Conservation (phyloP, 2,113 vertebrate species). For the Proterorhinus semilunaris region DNA sequence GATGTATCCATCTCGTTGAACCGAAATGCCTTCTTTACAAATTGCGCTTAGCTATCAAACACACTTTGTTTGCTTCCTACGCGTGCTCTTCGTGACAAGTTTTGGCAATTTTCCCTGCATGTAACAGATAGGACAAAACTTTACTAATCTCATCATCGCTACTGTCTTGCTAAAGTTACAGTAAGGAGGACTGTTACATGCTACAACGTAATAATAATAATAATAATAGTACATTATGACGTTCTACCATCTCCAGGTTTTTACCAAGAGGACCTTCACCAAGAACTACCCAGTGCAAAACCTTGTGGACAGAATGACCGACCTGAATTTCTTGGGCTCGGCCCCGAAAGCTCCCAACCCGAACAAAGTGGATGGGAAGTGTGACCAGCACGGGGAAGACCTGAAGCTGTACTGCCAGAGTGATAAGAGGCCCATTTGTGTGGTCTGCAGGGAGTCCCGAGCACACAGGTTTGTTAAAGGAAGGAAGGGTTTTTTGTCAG, state of each 20-base stretch:
- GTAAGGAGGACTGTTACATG: too few species aligned
- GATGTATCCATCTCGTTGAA: not conserved
- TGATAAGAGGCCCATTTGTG: slow-evolving; percentile 76
- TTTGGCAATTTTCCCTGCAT: not conserved
- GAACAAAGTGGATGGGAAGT: slow-evolving; percentile 67
- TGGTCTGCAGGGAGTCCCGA: slow-evolving; percentile 78
- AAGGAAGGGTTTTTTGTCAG: too few species aligned
- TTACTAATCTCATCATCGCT: not conserved
- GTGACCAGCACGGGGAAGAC: slow-evolving; percentile 76
- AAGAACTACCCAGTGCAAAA: slow-evolving; percentile 81
- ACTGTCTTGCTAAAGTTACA: not conserved
- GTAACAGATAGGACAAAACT: not conserved
- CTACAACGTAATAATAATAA: too few species aligned
- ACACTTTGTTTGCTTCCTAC: not conserved
- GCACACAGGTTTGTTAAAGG: slow-evolving; percentile 69
- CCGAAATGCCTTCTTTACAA: not conserved
- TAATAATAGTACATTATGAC: not conserved
- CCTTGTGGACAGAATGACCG: slow-evolving; percentile 75
- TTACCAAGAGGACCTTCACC: slow-evolving; percentile 75
- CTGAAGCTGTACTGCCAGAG: slow-evolving; percentile 78
- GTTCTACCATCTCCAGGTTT: slow-evolving; percentile 59
- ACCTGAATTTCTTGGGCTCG: slow-evolving; percentile 68
- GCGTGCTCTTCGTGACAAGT: not conserved
- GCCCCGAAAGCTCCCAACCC: slow-evolving; percentile 51
- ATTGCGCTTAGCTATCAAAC: not conserved